These are phyloP conservation scores for Eulemur mongoz DNA, from an alignment of 2,797 vertebrate species.

Conservation along the genomic window DNA sequence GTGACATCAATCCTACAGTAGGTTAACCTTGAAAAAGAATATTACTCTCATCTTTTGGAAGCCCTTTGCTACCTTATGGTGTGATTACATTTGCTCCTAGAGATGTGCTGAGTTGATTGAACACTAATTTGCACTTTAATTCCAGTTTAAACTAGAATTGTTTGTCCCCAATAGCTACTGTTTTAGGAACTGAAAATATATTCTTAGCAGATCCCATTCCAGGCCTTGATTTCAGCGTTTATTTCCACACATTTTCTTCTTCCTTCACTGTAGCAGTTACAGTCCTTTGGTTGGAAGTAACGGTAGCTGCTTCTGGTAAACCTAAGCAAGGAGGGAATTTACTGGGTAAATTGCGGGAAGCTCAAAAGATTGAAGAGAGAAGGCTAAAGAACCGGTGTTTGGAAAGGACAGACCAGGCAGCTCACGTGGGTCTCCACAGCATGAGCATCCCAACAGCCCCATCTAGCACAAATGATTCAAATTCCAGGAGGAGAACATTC, in stretches of 20 bases:
- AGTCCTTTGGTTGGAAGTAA: slow-evolving; percentile 1
- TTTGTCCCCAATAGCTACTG: not conserved
- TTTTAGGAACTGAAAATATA: slow-evolving; percentile 46
- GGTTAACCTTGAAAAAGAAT: slow-evolving; percentile 36
- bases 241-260: slow-evolving; percentile 9
- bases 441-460: not conserved
- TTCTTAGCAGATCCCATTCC: slow-evolving; percentile 14
- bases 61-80: not conserved
- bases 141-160: slow-evolving; percentile 44
- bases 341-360: not conserved
- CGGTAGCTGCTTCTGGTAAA: not conserved
- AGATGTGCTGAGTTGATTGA: slow-evolving; percentile 22
- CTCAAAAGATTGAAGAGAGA: not conserved
- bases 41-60: slow-evolving; percentile 34
- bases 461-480: not conserved
- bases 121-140: slow-evolving; percentile 39
- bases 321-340: slow-evolving; percentile 2
- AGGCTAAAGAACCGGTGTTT: not conserved
- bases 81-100: slow-evolving; percentile 53
- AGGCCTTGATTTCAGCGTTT: slow-evolving; percentile 34
- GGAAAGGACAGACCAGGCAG: not conserved
- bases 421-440: not conserved
- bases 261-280: not conserved
- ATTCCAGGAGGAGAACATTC: not conserved
- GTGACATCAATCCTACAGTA: not conserved